Evolutionary conservation across 2,888 invertebrate species (phyloP), one percentile per base, ranked within the genome.

Genomic region (Acleris emargana): DNA sequence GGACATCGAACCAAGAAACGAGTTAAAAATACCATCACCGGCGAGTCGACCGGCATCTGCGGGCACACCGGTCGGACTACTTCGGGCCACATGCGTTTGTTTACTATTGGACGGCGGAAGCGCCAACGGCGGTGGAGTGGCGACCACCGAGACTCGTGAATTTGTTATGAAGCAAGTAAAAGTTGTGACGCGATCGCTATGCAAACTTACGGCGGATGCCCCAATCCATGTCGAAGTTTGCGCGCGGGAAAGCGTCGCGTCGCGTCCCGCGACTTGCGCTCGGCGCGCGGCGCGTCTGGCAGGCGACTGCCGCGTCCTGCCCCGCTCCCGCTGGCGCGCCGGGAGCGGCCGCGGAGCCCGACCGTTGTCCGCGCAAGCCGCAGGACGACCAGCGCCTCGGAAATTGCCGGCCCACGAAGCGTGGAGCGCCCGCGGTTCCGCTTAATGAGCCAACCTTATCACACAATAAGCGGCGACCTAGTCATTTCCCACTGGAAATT

Each of bases 1-100:
- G 91, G 91, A 84, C 91, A 89, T 91, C 91, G 91, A 91, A 92
- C 91, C 85, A 88, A 85, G 83, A 79, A 89, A 88, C 90, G 88
- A 86, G 91, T 92, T 92, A 91, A 91, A 92, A 91, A 92, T 91
- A 92, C 87, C 89, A 82, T 77, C 81, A 79, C 79, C 76, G 81
- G 81, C 84, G 81, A 82, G 84, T 78, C 85, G 86, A 87, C 89
- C 87, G 91, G 88, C 89, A 86, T 89, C 88, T 84, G 89, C 85
- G 88, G 82, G 76, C 83, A 88, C 87, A 91, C 91, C 89, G 90
- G 91, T 90, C 88, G 72, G 83, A 90, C 91, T 87, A 85, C 86
- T 89, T 81, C 70, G 78, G 73, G 82, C 80, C 91, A 90, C 91
- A 91, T 91, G 91, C 88, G 89, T 91, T 91, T 92, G 91, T 92